Evolutionary conservation across 2,888 invertebrate species (phyloP), one percentile per base, ranked within the genome.

Genomic region (Ochlodes sylvanus): DNA sequence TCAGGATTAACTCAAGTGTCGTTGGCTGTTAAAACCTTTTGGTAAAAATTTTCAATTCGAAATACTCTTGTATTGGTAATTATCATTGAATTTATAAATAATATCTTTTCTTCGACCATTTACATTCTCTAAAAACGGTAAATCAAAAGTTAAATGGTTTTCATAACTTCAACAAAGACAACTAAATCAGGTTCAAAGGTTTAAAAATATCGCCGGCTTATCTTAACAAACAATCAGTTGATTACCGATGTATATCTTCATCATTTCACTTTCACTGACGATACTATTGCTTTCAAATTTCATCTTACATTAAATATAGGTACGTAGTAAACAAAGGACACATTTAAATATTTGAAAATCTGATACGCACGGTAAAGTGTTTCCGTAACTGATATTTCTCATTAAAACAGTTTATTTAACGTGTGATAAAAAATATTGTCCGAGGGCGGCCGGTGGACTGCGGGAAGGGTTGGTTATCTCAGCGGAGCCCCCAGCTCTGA

Each of bases 381-480:
- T 90, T 91, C 89, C 88, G 92, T 89, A 89, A 92, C 90, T 83
- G 89, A 92, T 92, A 92, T 91, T 90, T 89, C 90, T 92, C 91
- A 89, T 93, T 92, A 89, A 85, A 79, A 78, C 79, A 75, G 75
- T 76, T 82, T 92, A 87, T 91, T 92, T 90, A 86, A 77, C 71
- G 74, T 84, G 76, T 77, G 87, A 89, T 92, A 92, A 93, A 93
- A 92, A 93, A 85, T 82, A 76, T 74, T 79, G 84, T 83, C 87
- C 85, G 87, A 87, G 92, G 88, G 81, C 86, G 87, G 87, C 79
- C 86, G 78, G 71, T 77, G 76, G 74, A 3, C 74, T 72, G 70
- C 70, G 69, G 75, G 56, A 77, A 76, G 78, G 77, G 76, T 77
- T 72, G 77, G 78, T 78, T 84, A 82, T 84, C 82, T 82, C 82